Evolutionary conservation across 2,113 vertebrate genomes (phyloP).

Genomic region (Campylomormyrus numenius): DNA sequence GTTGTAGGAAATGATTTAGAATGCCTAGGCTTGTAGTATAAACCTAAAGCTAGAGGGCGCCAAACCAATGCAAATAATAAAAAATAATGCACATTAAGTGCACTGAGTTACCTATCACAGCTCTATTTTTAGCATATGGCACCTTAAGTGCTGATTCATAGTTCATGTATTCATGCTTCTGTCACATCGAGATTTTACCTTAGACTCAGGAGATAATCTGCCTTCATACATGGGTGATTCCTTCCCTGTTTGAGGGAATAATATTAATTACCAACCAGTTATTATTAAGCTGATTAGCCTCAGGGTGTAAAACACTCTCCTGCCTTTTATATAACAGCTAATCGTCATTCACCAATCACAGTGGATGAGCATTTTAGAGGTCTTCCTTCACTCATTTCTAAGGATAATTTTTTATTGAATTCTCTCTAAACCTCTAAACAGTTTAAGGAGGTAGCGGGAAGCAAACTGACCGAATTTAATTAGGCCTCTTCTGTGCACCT

Average conservation of each 20-base stretch:
- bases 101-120: neutral
- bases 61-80: neutral
- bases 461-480: neutral
- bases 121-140: neutral
- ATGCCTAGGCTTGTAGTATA: neutral
- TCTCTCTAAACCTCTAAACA: neutral
- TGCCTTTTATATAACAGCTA: neutral
- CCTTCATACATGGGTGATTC: neutral
- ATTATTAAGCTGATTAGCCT: neutral
- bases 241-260: neutral
- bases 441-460: neutral
- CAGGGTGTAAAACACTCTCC: neutral
- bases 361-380: neutral
- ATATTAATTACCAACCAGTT: neutral
- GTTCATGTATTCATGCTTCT: neutral
- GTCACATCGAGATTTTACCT: neutral
- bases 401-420: neutral
- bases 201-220: neutral
- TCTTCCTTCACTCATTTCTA: neutral
- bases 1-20: neutral
- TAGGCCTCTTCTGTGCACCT: constrained; percentile 49
- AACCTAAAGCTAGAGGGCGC: neutral
- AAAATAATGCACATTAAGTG: neutral
- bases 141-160: neutral
- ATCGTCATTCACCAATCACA: neutral